A percentile compares a stretch with the other conserved stretches of the same genome.
phyloP scores from a whole-genome alignment of 2,113 vertebrate genomes.

The Cnemophilus loriae region DNA sequence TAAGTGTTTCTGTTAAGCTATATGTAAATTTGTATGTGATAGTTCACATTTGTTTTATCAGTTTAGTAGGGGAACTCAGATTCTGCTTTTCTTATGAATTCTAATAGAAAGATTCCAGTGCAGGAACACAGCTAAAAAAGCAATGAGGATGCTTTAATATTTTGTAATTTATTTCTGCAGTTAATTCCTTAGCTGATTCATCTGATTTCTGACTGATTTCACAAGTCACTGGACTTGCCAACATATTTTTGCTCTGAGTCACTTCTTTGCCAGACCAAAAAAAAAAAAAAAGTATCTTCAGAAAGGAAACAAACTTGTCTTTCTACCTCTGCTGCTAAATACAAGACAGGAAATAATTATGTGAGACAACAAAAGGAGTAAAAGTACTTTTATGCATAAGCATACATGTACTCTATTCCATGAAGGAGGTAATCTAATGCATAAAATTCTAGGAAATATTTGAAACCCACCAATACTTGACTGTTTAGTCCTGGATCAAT shows the following conservation, averaged over 20 bases:
- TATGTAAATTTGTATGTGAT: neutral
- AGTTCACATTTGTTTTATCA: neutral
- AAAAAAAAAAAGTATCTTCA: neutral
- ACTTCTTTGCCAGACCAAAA: neutral
- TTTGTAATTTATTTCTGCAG: neutral
- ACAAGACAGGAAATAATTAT: neutral
- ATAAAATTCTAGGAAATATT: neutral
- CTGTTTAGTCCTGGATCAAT: neutral
- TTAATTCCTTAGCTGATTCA: neutral
- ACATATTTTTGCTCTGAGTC: neutral
- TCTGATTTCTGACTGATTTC: neutral
- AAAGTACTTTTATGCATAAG: neutral
- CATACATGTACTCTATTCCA: neutral
- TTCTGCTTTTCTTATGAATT: neutral
- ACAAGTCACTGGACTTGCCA: neutral
- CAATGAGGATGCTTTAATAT: neutral
- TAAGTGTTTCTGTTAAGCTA: neutral
- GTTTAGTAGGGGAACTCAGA: neutral
- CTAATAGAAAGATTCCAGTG: neutral
- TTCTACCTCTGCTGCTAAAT: neutral
- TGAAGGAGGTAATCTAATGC: neutral
- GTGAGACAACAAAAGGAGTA: neutral
- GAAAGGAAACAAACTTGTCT: neutral
- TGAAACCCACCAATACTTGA: neutral
- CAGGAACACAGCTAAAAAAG: neutral